A percentile compares a stretch with the other conserved stretches of the same genome.
Conservation (phyloP, 2,113 vertebrate genomes). For the Ascaphus truei region DNA sequence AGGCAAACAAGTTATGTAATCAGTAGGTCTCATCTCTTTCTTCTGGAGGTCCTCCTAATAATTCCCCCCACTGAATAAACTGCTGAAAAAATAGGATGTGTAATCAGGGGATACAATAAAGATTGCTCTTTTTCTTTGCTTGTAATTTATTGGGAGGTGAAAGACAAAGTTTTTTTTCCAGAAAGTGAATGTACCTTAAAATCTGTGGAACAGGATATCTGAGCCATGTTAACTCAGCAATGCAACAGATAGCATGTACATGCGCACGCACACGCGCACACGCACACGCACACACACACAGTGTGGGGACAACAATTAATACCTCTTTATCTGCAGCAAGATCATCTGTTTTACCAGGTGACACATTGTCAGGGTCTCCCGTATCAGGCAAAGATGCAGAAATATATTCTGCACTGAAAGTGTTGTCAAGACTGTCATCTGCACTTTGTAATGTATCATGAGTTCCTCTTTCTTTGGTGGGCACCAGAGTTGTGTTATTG, state of each 20-base stretch:
- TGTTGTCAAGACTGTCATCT: neutral
- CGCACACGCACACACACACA: too few species aligned
- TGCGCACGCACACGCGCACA: too few species aligned
- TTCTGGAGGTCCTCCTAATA: conserved; percentile 27
- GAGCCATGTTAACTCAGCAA: too few species aligned
- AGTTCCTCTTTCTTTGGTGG: neutral
- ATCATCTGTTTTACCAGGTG: conserved; percentile 50
- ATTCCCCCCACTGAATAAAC: too few species aligned
- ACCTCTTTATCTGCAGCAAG: conserved; percentile 66
- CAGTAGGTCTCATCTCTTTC: neutral
- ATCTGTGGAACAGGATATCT: neutral
- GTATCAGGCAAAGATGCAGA: neutral
- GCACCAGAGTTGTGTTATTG: neutral
- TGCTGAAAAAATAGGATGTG: too few species aligned
- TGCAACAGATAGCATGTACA: too few species aligned
- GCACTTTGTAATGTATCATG: neutral
- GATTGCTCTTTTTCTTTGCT: too few species aligned
- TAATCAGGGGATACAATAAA: too few species aligned
- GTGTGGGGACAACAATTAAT: conserved; percentile 47
- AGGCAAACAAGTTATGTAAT: conserved; percentile 31
- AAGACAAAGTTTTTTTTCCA: too few species aligned
- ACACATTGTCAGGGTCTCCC: neutral
- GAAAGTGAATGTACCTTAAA: neutral
- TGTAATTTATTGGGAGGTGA: too few species aligned
- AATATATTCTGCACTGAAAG: neutral